Percentiles rank a stretch among this genome's conserved stretches.
These are phyloP conservation scores for Caenorhabditis angaria DNA, from an alignment of 2,888 invertebrate genomes.

Conservation along the genomic window DNA sequence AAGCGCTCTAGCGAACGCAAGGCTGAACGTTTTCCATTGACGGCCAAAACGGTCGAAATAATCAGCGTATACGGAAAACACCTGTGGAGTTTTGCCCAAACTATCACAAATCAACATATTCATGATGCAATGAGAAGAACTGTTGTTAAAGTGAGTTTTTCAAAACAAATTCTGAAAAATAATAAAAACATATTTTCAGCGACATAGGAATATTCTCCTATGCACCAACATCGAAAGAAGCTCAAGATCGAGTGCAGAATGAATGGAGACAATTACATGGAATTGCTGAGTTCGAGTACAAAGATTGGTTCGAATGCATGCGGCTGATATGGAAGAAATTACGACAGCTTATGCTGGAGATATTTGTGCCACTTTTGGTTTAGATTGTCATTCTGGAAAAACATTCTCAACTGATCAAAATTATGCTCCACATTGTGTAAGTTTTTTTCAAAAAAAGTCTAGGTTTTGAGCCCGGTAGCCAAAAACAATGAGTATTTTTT, in stretches of 20 bases:
- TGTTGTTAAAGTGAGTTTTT: slow-evolving; percentile 35
- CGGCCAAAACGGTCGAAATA: too few relatives aligned
- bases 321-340: slow-evolving; percentile 95
- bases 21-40: too few relatives aligned
- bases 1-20: too few relatives aligned
- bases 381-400: slow-evolving; percentile 88
- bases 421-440: slow-evolving; percentile 65
- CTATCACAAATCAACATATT: slow-evolving; percentile 82
- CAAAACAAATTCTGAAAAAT: too few relatives aligned
- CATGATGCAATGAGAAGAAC: slow-evolving; percentile 83
- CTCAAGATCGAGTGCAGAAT: too few relatives aligned
- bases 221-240: slow-evolving; percentile 76
- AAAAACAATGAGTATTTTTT: neutral
- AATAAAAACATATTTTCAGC: slow-evolving; percentile 23
- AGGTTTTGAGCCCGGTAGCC: neutral
- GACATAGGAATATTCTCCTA: slow-evolving; percentile 75
- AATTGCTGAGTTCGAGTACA: slow-evolving; percentile 79
- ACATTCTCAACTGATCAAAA: slow-evolving; percentile 67
- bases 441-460: slow-evolving; percentile 13
- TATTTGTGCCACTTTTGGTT: slow-evolving; percentile 95
- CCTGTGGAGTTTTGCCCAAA: too few relatives aligned
- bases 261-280: slow-evolving; percentile 49
- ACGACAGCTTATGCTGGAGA: slow-evolving; percentile 89
- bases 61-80: too few relatives aligned
- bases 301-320: slow-evolving; percentile 90